Base-by-base conservation (phyloP, 2,888 invertebrate genomes). In the Mechanitis mazaeus region DNA sequence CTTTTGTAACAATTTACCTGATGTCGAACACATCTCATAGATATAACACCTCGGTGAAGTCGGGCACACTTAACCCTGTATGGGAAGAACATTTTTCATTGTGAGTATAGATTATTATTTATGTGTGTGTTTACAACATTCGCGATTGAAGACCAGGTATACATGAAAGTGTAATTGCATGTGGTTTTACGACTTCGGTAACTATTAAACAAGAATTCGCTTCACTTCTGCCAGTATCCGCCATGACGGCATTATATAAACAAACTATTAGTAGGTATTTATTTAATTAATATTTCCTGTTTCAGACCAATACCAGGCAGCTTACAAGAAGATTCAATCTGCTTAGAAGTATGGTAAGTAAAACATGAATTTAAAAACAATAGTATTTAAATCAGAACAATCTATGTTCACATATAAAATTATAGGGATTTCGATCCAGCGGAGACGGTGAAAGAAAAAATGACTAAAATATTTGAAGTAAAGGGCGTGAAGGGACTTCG, bases 11-110 rank as follows among this genome's bases (percentile, higher is more conserved):
- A 68, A 92, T 99, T 76, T 97, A 94, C 80, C 85, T 97, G 69
- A 93, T 94, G 78, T 95, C 95, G 1, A 93, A 94, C 65, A 92
- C 94, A 2, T 92, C 95, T 2, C 94, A 94, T 74, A 92, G 95
- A 65, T 96, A 95, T 76, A 96, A 96, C 72, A 97, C 98, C 1
- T 96, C 97, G 0, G 98, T 99, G 31, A 98, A 98, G 84, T 92
- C 94, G 12, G 93, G 93, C 71, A 98, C 98, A 0, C 91, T 99
- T 42, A 95, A 95, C 83, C 99, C 99, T 0, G 85, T 93, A 20
- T 99, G 99, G 99, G 98, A 98, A 82, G 99, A 99, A 87, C 97
- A 97, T 86, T 99, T 99, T 85, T 96, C 97, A 77, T 92, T 99
- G 97, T 97, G 91, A 94, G 96, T 85, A 74, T 65, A 55, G 57